Conservation (phyloP, 2,797 vertebrate species). For the Anolis apletophallus region DNA sequence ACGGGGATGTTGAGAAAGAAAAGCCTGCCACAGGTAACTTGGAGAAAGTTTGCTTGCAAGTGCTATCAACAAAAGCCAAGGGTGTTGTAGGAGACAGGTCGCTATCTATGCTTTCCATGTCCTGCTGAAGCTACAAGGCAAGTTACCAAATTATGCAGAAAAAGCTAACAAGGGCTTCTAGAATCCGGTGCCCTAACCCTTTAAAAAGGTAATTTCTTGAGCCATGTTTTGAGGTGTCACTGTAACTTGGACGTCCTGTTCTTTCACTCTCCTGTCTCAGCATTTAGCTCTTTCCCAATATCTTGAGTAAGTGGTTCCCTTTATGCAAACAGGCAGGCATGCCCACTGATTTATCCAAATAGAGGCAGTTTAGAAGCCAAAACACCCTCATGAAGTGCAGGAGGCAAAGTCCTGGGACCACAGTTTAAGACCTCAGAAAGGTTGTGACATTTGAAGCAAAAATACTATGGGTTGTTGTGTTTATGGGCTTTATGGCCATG, state of each 20-base stretch:
- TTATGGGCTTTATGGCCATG: no score
- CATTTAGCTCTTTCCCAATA: not conserved
- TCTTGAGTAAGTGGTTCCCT: not conserved
- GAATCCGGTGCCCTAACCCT: not conserved
- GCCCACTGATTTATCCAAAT: not conserved
- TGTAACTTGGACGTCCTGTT: not conserved
- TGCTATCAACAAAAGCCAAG: not conserved
- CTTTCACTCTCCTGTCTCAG: not conserved
- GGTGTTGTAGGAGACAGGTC: not conserved
- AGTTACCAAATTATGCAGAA: not conserved
- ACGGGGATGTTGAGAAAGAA: not conserved
- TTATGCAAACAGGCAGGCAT: not conserved
- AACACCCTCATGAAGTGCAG: not conserved
- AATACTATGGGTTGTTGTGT: no score
- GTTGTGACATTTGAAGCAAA: no score
- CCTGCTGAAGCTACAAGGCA: not conserved
- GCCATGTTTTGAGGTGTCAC: not conserved
- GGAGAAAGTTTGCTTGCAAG: constrained; percentile 9
- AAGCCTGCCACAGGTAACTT: not conserved
- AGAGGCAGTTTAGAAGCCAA: not conserved
- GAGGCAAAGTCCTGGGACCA: not conserved
- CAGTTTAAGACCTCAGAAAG: no score
- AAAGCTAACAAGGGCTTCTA: not conserved
- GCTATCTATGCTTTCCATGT: not conserved
- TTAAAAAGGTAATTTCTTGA: no score